Evolutionary conservation across 2,113 vertebrate genomes (phyloP).

Genomic region (Dendropsophus ebraccatus): DNA sequence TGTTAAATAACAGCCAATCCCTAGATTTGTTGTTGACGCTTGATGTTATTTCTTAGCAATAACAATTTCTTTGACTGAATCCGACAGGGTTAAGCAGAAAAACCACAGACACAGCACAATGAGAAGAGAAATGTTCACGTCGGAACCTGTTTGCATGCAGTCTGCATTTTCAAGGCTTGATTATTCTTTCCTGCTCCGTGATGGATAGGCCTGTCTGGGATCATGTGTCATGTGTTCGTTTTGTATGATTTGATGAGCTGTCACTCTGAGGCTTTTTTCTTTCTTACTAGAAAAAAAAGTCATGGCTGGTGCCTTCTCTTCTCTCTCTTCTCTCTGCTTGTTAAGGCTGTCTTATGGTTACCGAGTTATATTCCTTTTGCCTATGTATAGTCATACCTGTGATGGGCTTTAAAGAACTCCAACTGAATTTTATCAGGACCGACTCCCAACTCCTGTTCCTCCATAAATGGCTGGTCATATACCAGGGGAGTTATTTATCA

Average conservation of each 20-base stretch:
- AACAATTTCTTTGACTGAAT: background rate
- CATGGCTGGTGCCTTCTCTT: constrained; percentile 69
- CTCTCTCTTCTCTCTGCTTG: constrained; percentile 58
- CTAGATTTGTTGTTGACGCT: background rate
- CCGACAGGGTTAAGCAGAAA: background rate
- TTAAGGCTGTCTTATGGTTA: too few species aligned
- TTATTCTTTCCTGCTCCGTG: constrained; percentile 69
- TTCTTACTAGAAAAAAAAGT: constrained; percentile 33
- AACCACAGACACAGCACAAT: constrained; percentile 25
- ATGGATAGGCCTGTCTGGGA: constrained; percentile 72
- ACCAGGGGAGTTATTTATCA: too few species aligned
- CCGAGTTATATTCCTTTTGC: too few species aligned
- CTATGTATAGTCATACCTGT: too few species aligned
- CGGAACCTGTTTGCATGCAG: constrained; percentile 11
- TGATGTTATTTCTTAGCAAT: background rate
- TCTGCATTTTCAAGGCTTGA: constrained; percentile 64
- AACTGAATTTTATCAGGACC: too few species aligned
- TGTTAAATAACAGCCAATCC: background rate
- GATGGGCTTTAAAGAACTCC: too few species aligned
- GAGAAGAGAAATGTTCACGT: constrained; percentile 52
- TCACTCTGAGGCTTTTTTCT: constrained; percentile 74
- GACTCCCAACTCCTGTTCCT: too few species aligned
- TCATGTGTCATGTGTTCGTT: constrained; percentile 68
- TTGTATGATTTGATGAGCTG: constrained; percentile 77
- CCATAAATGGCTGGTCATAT: too few species aligned